Conservation (phyloP, 1,140 invertebrate genomes). For the Hycleus cichorii region DNA sequence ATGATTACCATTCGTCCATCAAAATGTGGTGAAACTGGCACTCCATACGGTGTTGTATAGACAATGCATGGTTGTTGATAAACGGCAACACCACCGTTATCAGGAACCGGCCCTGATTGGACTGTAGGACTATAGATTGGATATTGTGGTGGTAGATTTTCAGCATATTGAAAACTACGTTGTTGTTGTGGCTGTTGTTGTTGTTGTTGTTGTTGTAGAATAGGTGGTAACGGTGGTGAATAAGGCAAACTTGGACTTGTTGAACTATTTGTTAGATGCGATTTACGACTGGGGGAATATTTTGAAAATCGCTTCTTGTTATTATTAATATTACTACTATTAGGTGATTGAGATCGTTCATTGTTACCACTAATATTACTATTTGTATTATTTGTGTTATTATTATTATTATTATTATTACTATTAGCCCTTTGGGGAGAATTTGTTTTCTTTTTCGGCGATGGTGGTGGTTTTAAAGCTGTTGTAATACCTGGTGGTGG, state of each 20-base stretch:
- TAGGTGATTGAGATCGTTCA: too few relatives aligned
- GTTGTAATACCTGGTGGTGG: slow-evolving; percentile 46
- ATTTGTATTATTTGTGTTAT: too few relatives aligned
- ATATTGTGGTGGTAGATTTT: slow-evolving; percentile 1
- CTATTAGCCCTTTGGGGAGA: too few relatives aligned
- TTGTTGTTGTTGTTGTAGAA: neutral
- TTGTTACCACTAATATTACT: too few relatives aligned
- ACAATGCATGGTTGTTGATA: slow-evolving; percentile 36
- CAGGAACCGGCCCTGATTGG: neutral
- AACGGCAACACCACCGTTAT: slow-evolving; percentile 14
- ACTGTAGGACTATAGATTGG: slow-evolving; percentile 16
- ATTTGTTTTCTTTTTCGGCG: slow-evolving; percentile 12
- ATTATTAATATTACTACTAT: too few relatives aligned
- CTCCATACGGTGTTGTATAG: slow-evolving; percentile 32
- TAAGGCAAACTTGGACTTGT: slow-evolving; percentile 37
- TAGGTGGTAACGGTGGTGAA: slow-evolving; percentile 30
- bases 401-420: too few relatives aligned
- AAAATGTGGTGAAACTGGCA: slow-evolving; percentile 31
- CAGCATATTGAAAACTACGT: neutral
- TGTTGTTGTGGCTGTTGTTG: neutral
- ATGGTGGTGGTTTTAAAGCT: slow-evolving; percentile 16
- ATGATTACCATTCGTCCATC: slow-evolving; percentile 33
- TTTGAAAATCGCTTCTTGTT: slow-evolving; percentile 19
- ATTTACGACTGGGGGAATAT: slow-evolving; percentile 30
- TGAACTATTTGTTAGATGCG: slow-evolving; percentile 32